Evolutionary conservation across 1,140 invertebrate genomes (phyloP).

Genomic region (Chionoecetes opilio): DNA sequence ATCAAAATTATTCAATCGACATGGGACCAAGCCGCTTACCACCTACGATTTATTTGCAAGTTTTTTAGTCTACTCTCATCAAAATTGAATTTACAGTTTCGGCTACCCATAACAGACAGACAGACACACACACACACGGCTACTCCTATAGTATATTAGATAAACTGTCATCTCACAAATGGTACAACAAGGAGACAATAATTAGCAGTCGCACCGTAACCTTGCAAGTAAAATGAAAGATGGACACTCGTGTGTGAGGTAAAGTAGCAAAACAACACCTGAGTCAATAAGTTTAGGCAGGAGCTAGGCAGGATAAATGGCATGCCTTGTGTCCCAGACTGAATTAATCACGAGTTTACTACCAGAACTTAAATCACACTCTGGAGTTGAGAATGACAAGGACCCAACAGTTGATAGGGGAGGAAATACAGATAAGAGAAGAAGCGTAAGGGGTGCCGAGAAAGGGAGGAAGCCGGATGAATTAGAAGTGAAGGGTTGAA

Average conservation of each 20-base stretch:
- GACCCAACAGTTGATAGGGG: neutral
- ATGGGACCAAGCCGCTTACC: too few relatives aligned
- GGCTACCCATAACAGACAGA: too few relatives aligned
- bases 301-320: neutral
- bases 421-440: neutral
- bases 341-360: slow-evolving; percentile 30
- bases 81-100: too few relatives aligned
- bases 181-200: neutral
- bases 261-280: neutral
- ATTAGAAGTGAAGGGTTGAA: neutral
- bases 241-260: neutral
- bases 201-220: neutral
- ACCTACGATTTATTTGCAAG: too few relatives aligned
- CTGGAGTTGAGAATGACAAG: neutral
- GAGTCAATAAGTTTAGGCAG: neutral
- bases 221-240: neutral
- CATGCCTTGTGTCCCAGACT: neutral
- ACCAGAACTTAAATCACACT: neutral
- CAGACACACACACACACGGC: too few relatives aligned
- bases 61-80: too few relatives aligned
- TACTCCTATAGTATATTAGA: too few relatives aligned
- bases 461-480: neutral
- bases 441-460: neutral
- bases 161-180: too few relatives aligned
- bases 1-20: too few relatives aligned